A percentile compares a stretch with the other conserved stretches of the same genome.
Conservation (phyloP, 2,888 invertebrate species). For the Brenthis hecate region DNA sequence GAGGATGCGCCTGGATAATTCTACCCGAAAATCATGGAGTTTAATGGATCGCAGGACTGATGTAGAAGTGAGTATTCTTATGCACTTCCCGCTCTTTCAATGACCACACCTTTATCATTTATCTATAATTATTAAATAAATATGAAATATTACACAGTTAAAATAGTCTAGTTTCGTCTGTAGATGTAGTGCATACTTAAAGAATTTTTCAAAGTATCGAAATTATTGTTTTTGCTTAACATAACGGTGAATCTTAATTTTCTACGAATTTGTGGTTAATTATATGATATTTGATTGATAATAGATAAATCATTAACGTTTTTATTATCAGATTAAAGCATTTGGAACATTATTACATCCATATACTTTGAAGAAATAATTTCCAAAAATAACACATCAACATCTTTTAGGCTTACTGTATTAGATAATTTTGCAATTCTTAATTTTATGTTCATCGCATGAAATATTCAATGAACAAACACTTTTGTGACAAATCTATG, state of each 20-base stretch:
- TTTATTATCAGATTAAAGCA: no score
- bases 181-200: neutral
- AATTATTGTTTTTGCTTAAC: neutral
- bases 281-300: no score
- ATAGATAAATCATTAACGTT: no score
- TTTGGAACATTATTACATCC: no score
- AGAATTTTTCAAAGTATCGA: neutral
- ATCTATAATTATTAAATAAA: neutral
- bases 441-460: no score
- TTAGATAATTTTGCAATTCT: no score
- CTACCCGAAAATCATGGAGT: slow-evolving; percentile 72
- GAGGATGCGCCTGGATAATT: slow-evolving; percentile 58
- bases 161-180: neutral
- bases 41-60: slow-evolving; percentile 72
- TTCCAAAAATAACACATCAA: no score
- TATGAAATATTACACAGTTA: neutral
- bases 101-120: slow-evolving; percentile 27
- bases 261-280: no score
- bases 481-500: no score
- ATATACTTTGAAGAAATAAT: no score
- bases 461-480: no score
- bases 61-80: slow-evolving; percentile 60
- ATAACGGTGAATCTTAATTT: slow-evolving; percentile 3
- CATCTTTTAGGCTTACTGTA: no score
- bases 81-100: slow-evolving; percentile 61